Evolutionary conservation across 92 coral and sea anemone species (phyloP), one percentile per base, ranked within the genome.

Genomic region (Isaurus tuberculatus): DNA sequence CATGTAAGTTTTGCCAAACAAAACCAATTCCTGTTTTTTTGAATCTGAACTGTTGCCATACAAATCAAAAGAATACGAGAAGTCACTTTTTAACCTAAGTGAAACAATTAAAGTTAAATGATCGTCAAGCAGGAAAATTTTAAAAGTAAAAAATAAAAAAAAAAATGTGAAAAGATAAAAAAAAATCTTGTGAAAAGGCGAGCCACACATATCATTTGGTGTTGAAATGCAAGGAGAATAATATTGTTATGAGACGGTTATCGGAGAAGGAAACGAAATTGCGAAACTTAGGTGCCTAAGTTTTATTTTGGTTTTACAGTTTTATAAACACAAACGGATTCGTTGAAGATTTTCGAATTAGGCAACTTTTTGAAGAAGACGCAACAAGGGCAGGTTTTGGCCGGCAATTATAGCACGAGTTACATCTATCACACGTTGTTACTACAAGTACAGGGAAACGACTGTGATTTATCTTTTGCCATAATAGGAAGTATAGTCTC

Each of bases 401-500:
- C 46, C 46, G 46, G 46, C 46, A 40, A 40, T n/a, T n/a, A n/a
- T n/a, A n/a, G n/a, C n/a, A n/a, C n/a, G n/a, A n/a, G n/a, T n/a
- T n/a, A n/a, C n/a, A n/a, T n/a, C n/a, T n/a, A n/a, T n/a, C n/a
- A n/a, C n/a, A n/a, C 14, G 63, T 10, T 10, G 63, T 55, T 0
- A 55, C 20, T 55, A 55, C 8, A 17, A 17, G 19, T 22, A 17
- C 23, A 55, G 20, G 17, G 27, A 69, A 31, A 69, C 46, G 28
- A 69, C 15, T 69, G n/a, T 19, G 36, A 20, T 69, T 36, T 36
- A 46, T 58, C 33, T 23, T 15, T 8, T 77, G 23, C 70, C 32
- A 57, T 55, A 77, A 33, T 20, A 32, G 68, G 68, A 77, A 71
- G 15, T 60, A 72, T 72, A 36, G 19, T 60, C 14, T 34, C 68